Evolutionary conservation across 2,888 invertebrate genomes (phyloP).

Genomic region (Diarsia brunnea): DNA sequence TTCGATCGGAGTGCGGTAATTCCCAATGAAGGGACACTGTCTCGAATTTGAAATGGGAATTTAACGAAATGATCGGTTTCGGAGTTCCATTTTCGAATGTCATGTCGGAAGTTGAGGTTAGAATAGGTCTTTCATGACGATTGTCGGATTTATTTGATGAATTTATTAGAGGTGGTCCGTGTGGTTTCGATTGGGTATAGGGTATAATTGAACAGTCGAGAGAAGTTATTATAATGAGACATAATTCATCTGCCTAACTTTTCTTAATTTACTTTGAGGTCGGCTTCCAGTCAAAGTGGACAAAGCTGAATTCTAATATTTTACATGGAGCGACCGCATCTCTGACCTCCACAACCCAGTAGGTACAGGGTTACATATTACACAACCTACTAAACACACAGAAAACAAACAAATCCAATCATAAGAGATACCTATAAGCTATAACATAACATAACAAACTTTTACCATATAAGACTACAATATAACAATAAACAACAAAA

Average conservation of each 20-base stretch:
- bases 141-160: not conserved
- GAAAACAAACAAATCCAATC: not conserved
- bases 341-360: no score
- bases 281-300: no score
- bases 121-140: not conserved
- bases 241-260: no score
- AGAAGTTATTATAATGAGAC: no score
- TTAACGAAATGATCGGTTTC: constrained; percentile 34
- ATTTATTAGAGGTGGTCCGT: not conserved
- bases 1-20: constrained; percentile 30
- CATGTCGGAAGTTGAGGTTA: constrained; percentile 22
- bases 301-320: no score
- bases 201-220: no score
- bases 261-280: no score
- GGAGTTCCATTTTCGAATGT: constrained; percentile 22
- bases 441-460: constrained; percentile 4
- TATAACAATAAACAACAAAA: constrained; percentile 22
- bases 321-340: no score
- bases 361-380: not conserved
- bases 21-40: constrained; percentile 19
- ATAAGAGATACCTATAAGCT: not conserved
- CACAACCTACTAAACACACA: not conserved
- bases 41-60: constrained; percentile 47
- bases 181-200: not conserved
- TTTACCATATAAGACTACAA: constrained; percentile 4